Conservation (phyloP, 2,113 vertebrate species). For the Anguilla japonica region DNA sequence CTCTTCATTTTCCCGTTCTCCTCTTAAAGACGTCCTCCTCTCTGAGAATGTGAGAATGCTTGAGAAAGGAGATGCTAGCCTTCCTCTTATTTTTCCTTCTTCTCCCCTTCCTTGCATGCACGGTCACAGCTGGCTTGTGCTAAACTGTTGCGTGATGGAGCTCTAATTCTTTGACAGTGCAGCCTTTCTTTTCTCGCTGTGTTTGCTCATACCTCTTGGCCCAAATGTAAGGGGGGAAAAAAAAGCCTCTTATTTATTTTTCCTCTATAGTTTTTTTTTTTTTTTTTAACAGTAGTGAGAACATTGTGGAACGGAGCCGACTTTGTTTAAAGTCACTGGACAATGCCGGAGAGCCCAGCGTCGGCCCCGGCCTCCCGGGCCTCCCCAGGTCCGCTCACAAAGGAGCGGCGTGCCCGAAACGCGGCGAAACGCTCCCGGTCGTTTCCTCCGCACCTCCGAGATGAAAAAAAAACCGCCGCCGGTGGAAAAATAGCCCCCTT, state of each 20-base stretch:
- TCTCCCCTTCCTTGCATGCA: background rate
- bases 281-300: slow-evolving; percentile 1
- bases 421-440: background rate
- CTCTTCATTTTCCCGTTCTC: background rate
- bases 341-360: background rate
- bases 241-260: slow-evolving; percentile 10
- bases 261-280: slow-evolving; percentile 8
- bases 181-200: background rate
- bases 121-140: background rate
- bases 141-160: slow-evolving; percentile 9
- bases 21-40: background rate
- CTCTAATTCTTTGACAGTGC: slow-evolving; percentile 16
- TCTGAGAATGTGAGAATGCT: background rate
- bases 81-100: background rate
- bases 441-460: background rate
- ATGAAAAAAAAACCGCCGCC: background rate
- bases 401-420: background rate
- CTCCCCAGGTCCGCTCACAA: background rate
- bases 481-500: background rate
- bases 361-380: background rate
- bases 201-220: slow-evolving; percentile 13
- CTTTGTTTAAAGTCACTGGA: slow-evolving; percentile 22
- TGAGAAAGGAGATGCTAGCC: background rate
- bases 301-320: background rate
- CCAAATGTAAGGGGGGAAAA: background rate